phyloP scores from a whole-genome alignment of 35 echinoderm and acorn worm species.

The Holothuria glaberrima region DNA sequence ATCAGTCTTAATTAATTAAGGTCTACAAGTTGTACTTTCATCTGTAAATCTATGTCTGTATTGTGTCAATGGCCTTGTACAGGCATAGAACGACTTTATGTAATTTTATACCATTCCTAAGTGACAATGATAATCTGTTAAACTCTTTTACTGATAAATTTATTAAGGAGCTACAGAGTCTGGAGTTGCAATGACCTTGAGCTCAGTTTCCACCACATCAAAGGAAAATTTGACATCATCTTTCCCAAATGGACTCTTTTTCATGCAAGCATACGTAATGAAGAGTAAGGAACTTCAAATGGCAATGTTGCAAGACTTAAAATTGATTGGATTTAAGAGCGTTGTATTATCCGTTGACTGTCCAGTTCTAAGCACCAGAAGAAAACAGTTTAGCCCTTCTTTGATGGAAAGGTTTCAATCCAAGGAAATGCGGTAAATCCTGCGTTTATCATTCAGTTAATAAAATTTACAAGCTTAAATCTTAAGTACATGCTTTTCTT shows the following conservation, averaged over 20 bases:
- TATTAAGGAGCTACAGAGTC: neutral
- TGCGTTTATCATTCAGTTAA: no score
- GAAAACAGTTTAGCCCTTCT: constrained; percentile 18
- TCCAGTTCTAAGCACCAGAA: constrained; percentile 4
- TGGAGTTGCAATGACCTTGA: constrained; percentile 3
- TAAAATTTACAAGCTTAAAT: no score
- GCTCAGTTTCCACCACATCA: constrained; percentile 5
- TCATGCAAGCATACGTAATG: constrained; percentile 9
- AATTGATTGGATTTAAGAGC: neutral
- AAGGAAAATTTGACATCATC: neutral
- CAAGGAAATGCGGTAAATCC: constrained; percentile 18
- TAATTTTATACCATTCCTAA: no score
- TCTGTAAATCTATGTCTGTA: no score
- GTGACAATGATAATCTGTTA: no score
- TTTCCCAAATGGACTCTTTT: constrained; percentile 18
- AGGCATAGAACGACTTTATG: no score
- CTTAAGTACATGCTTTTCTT: no score
- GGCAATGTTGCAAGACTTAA: neutral
- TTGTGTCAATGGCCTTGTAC: no score
- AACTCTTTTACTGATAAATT: no score
- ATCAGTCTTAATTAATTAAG: no score
- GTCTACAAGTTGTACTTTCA: no score
- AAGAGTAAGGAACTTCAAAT: neutral
- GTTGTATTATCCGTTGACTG: constrained; percentile 3
- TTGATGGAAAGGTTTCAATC: neutral